A percentile compares a stretch with the other conserved stretches of the same genome.
These are phyloP conservation scores for Brachionus paranguensis DNA, from an alignment of 1,140 invertebrate genomes.

Conservation along the genomic window DNA sequence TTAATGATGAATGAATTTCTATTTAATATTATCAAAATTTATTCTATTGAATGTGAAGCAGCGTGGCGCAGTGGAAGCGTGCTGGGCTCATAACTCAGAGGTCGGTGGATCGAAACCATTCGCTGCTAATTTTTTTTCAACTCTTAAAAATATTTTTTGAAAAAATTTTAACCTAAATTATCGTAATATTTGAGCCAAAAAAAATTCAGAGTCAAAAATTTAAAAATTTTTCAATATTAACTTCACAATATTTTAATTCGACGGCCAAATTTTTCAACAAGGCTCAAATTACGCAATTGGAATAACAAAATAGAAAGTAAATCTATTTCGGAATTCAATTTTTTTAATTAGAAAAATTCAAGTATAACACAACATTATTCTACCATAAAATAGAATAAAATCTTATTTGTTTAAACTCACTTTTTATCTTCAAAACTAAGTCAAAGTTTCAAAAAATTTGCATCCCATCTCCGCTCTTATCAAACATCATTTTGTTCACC, in stretches of 20 bases:
- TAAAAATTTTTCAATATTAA: not conserved
- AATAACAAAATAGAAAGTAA: not conserved
- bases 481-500: not conserved
- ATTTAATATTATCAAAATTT: too few relatives aligned
- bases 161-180: too few relatives aligned
- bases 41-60: constrained; percentile 59
- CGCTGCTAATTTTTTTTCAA: constrained; percentile 65
- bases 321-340: not conserved
- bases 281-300: not conserved
- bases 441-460: not conserved
- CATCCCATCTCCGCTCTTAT: not conserved
- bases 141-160: not conserved
- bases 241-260: not conserved
- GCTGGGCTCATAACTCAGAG: constrained; percentile 95
- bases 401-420: not conserved
- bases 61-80: constrained; percentile 95
- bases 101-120: constrained; percentile 91
- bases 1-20: too few relatives aligned
- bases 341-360: not conserved
- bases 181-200: too few relatives aligned
- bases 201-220: too few relatives aligned
- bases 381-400: not conserved
- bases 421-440: not conserved
- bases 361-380: not conserved
- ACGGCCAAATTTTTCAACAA: not conserved